Evolutionary conservation across 2,888 invertebrate species (phyloP), one percentile per base, ranked within the genome.

Genomic region (Drosophila prostipennis): DNA sequence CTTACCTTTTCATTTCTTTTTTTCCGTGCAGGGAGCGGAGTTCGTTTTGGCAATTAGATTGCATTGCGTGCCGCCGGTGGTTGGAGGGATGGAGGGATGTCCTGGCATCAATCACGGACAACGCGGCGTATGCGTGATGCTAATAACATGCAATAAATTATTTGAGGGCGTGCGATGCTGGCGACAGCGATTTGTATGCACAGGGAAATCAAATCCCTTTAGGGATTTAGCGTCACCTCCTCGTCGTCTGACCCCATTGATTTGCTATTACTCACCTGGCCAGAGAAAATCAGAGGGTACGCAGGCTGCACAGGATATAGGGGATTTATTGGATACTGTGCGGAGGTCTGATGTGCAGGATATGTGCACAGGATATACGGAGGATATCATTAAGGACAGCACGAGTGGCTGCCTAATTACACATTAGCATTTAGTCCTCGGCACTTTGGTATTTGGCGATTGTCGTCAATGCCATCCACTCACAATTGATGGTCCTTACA

Each of bases 131-230:
- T 77, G 72, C 78, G 72, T 72, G 79, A 79, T 77, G 82, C 75
- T 82, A 82, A 73, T 69, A 54, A 49, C 71, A 53, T 58, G 67
- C 59, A 49, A 73, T 77, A 69, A 85, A 82, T 80, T 76, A 76
- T 76, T 64, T 40, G 64, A 32, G 42, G 40, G 70, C 49, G 39
- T 54, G 29, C n/a, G 16, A 46, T 52, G 52, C 70, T 53, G 45
- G 51, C 55, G 56, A 60, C 29, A 45, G 36, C 43, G 43, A 65
- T 52, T 65, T 64, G 51, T 64, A 43, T 23, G 29, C 36, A 34
- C 3, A 11, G 61, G 34, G 10, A 14, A 45, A 37, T 60, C 34
- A 23, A 37, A 37, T 60, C 48, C 48, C 61, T 34, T 10, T 0
- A 6, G 46, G 16, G n/a, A 48, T 6, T n/a, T n/a, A 14, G 16